Conservation (phyloP, 1,140 invertebrate species). For the Hypothenemus hampei region DNA sequence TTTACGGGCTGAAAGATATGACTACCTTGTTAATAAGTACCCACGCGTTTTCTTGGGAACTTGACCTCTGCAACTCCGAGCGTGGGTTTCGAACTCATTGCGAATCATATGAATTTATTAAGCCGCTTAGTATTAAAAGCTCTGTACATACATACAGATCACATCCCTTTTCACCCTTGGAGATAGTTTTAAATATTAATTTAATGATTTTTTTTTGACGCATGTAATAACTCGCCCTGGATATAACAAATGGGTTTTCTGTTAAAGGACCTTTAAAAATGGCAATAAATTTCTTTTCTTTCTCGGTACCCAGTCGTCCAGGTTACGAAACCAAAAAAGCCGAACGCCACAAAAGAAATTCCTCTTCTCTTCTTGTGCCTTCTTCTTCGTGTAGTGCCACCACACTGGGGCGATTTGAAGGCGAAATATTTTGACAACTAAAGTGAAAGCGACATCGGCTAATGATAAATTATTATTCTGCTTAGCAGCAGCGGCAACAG, state of each 20-base stretch:
- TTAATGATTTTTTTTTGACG: no score
- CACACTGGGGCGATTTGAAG: background rate
- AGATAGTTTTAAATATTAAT: no score
- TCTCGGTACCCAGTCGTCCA: background rate
- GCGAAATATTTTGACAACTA: conserved; percentile 13
- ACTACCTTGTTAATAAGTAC: conserved; percentile 39
- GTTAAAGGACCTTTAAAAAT: conserved; percentile 7
- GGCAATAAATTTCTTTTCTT: conserved; percentile 9
- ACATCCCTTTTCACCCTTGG: no score
- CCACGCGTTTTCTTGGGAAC: conserved; percentile 32
- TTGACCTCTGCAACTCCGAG: conserved; percentile 26
- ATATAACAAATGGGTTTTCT: no score
- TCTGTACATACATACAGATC: no score
- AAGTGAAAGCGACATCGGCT: background rate
- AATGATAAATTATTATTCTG: conserved; percentile 6
- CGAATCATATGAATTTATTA: conserved; percentile 32
- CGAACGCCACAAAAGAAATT: conserved; percentile 8
- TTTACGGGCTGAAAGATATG: conserved; percentile 38
- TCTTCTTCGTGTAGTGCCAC: no score
- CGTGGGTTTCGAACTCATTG: conserved; percentile 27
- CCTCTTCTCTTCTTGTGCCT: no score
- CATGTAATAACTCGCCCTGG: no score
- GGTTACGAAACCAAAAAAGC: conserved; percentile 2
- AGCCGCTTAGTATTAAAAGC: conserved; percentile 19
- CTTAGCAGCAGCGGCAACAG: no score